Base-by-base conservation (phyloP, 2,797 vertebrate species). In the Ctenosaura bakeri region DNA sequence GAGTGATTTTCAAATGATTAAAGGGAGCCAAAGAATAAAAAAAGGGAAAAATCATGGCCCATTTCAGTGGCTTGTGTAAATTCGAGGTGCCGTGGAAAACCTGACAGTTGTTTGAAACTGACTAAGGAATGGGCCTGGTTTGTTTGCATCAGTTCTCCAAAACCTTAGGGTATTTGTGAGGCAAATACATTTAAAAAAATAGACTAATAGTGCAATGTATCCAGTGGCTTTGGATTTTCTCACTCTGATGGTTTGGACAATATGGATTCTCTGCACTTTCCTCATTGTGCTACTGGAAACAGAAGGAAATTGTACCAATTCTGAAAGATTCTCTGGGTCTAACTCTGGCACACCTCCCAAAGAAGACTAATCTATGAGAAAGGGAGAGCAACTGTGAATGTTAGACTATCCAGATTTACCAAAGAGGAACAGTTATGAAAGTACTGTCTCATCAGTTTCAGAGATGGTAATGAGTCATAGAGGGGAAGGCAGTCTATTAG, bases 141-240 rank as follows among this genome's bases (percentile, higher is more conserved):
- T 87, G 56, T 90, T 94, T 92, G 84, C 87, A 78, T 77, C 80
- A 91, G 79, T 88, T 80, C 16, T 88, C 87, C 89, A 89, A 87
- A 92, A 93, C 46, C 86, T 83, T 88, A 73, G 56, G 69, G 71
- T 77, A 87, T 0, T 0, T 0, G 0, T 32, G 0, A 0, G 66
- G 84, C 10, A 92, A 92, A 85, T 59, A 32, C 32, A 88, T 85
- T 66, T 86, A 66, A 0, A 22, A 82, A 52, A 62, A 46, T 74
- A 88, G 54, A 38, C 16, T 76, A 79, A 13, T 85, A 14, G 77
- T 89, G 88, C 46, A 0, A 0, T 84, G 71, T 35, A 1, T 0
- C 0, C 1, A 79, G 22, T 35, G 71, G 26, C 82, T 52, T 0
- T 1, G 12, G 76, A 85, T 87, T 92, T 18, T 84, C 56, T 1